A percentile compares a stretch with the other conserved stretches of the same genome.
Evolutionary conservation across 2,797 vertebrate genomes (phyloP).

Genomic region (Epinephelus awoara): DNA sequence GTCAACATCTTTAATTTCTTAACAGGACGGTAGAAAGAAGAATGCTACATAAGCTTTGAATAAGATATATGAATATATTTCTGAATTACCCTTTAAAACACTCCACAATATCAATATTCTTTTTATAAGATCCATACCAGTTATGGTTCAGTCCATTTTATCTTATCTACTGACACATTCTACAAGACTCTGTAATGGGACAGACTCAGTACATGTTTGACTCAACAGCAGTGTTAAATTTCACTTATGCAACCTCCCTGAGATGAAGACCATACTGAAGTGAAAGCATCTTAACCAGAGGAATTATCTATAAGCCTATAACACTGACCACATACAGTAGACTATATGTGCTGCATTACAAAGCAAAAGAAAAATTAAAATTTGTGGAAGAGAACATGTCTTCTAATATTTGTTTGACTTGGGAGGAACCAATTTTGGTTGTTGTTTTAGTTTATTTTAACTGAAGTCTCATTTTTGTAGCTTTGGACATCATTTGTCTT

Average conservation of each 20-base stretch:
- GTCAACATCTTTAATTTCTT: slow-evolving; percentile 56
- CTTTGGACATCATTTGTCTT: neutral
- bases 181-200: slow-evolving; percentile 65
- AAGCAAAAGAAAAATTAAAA: slow-evolving; percentile 2
- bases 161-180: slow-evolving; percentile 51
- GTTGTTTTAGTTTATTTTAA: neutral
- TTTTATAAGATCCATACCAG: slow-evolving; percentile 42
- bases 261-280: slow-evolving; percentile 75
- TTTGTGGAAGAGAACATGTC: neutral
- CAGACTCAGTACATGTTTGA: slow-evolving; percentile 53
- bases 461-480: neutral
- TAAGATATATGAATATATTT: slow-evolving; percentile 30
- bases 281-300: slow-evolving; percentile 45
- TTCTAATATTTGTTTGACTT: neutral
- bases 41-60: slow-evolving; percentile 74
- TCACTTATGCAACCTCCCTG: slow-evolving; percentile 75
- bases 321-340: slow-evolving; percentile 28
- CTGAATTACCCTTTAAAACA: slow-evolving; percentile 56
- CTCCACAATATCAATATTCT: slow-evolving; percentile 57
- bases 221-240: slow-evolving; percentile 49
- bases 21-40: slow-evolving; percentile 68
- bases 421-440: neutral
- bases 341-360: slow-evolving; percentile 30
- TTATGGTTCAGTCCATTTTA: slow-evolving; percentile 45
- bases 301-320: slow-evolving; percentile 23